Evolutionary conservation across 2,113 vertebrate genomes (phyloP), one percentile per base, ranked within the genome.

Genomic region (Sardina pilchardus): DNA sequence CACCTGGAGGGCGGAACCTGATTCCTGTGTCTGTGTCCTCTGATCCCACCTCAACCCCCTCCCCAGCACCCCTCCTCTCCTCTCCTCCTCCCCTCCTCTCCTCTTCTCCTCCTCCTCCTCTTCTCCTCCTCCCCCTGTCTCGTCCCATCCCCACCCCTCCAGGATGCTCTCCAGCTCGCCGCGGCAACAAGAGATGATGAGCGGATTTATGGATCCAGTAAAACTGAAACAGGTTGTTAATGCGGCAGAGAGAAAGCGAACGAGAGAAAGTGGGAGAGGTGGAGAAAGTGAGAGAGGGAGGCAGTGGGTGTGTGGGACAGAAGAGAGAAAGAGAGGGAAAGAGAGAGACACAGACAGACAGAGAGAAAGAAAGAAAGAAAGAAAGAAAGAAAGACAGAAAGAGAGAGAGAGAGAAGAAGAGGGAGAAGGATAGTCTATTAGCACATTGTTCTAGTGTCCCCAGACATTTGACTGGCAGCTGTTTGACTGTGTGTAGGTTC

Each of bases 211-310:
- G 71, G 71, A 78, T 78, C 71, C 34, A 78, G 30, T 39, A 78
- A 36, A 78, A 36, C 30, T 39, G 30, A 78, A 78, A 78, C 71
- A 78, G 71, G 71, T 36, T 78, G 71, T 36, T 78, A 78, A 78
- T 78, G 71, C 34, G 16, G 71, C 71, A 78, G 71, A 78, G 71
- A 16, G 45, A 36, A 10, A 9, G n/a, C 7, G 43, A 6, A 19
- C 14, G 30, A 34, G 24, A 42, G 78, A 84, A 71, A 44, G 53
- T 5, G 36, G 81, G 48, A 36, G 36, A 63, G 71, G 50, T 71
- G 42, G 44, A 86, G n/a, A 17, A 2, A 75, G 3, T 43, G 17
- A 47, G 10, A 81, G 39, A 47, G 24, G 4, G 34, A 86, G n/a
- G 81, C 1, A 44, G 24, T 63, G 6, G 30, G 63, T 16, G 26